A percentile compares a stretch with the other conserved stretches of the same genome.
These are phyloP conservation scores for Meriones unguiculatus DNA, from an alignment of 2,113 vertebrate genomes.

Conservation along the genomic window DNA sequence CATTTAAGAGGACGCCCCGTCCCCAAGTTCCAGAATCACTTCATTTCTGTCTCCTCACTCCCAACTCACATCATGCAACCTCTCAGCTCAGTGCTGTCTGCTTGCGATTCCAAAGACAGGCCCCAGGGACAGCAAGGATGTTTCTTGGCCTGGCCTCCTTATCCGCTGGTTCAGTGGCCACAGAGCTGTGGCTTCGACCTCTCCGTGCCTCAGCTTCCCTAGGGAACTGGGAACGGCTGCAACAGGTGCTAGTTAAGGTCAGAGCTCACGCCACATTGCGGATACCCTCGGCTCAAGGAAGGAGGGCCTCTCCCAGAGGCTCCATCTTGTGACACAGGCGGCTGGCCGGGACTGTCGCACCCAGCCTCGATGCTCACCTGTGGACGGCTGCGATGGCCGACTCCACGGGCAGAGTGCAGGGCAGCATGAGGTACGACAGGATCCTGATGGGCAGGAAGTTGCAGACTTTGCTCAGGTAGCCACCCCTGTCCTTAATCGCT, in stretches of 20 bases:
- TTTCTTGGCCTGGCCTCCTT: neutral
- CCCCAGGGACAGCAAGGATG: neutral
- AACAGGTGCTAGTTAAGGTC: neutral
- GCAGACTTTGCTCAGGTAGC: conserved; percentile 87
- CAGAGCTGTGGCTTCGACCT: neutral
- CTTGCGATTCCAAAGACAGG: neutral
- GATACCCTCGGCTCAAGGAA: neutral
- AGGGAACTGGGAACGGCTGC: neutral
- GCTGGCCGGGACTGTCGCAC: neutral
- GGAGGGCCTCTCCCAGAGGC: too few relatives aligned
- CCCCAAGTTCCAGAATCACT: neutral
- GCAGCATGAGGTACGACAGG: conserved; percentile 92
- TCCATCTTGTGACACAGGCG: neutral
- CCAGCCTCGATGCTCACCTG: conserved; percentile 84
- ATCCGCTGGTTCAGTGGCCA: neutral
- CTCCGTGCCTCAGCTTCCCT: conserved; percentile 3
- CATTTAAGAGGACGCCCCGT: too few relatives aligned
- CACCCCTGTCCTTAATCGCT: conserved; percentile 86
- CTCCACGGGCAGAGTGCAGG: conserved; percentile 93
- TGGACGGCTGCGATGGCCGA: conserved; percentile 88
- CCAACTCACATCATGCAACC: neutral
- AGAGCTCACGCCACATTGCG: neutral
- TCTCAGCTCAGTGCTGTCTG: neutral
- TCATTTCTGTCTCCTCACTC: neutral
- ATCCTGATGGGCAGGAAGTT: conserved; percentile 89